These are phyloP conservation scores for Laspeyria flexula DNA, from an alignment of 2,888 invertebrate species.

Conservation along the genomic window DNA sequence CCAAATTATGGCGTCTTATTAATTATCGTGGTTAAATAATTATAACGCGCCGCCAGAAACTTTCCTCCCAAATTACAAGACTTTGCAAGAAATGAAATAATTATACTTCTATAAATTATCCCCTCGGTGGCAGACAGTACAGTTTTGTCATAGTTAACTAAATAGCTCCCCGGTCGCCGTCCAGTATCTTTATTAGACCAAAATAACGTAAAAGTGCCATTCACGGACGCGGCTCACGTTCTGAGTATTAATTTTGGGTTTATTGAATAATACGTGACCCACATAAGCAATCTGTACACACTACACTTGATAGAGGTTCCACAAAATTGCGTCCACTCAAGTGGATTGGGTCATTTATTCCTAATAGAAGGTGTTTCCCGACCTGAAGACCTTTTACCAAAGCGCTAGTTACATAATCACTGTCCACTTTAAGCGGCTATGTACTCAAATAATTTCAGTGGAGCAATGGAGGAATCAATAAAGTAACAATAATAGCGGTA, in stretches of 20 bases:
- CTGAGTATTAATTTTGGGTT: constrained; percentile 79
- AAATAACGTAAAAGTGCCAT: constrained; percentile 65
- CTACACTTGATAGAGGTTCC: constrained; percentile 60
- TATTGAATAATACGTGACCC: constrained; percentile 82
- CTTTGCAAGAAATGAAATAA: constrained; percentile 52
- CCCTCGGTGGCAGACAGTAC: constrained; percentile 33
- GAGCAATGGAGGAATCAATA: constrained; percentile 25
- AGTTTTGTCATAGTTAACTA: constrained; percentile 49
- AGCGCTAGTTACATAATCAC: constrained; percentile 42
- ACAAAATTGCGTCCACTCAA: constrained; percentile 66
- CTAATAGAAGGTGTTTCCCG: constrained; percentile 48
- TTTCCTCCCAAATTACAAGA: constrained; percentile 44
- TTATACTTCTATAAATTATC: constrained; percentile 47
- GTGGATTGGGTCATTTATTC: constrained; percentile 62
- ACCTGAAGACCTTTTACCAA: constrained; percentile 35
- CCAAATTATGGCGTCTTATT: constrained; percentile 65
- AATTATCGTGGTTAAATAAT: constrained; percentile 67
- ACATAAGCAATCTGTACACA: constrained; percentile 62
- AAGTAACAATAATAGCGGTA: constrained; percentile 30
- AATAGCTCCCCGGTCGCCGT: constrained; percentile 49
- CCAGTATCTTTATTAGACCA: constrained; percentile 64
- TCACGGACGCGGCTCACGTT: constrained; percentile 68
- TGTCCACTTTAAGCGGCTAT: constrained; percentile 24
- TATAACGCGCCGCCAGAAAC: constrained; percentile 47
- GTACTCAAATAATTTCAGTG: constrained; percentile 26